Evolutionary conservation across 2,113 vertebrate species (phyloP).

Genomic region (Oreochromis niloticus): DNA sequence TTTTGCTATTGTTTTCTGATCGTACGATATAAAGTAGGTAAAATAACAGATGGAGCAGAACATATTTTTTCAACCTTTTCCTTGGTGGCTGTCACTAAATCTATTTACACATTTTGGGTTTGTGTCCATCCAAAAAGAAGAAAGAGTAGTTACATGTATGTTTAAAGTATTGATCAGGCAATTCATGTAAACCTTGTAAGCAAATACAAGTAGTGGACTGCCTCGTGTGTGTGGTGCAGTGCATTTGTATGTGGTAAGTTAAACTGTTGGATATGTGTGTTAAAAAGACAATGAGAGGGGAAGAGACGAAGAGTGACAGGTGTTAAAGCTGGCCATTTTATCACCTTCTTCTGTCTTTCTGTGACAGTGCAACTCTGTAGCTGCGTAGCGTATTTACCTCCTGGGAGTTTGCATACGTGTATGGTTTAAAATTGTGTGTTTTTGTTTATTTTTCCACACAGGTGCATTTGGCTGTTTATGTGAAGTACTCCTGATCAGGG

Average conservation of each 20-base stretch:
- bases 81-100: not conserved
- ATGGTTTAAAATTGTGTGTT: not conserved
- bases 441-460: not conserved
- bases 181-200: not conserved
- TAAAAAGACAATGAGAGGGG: not conserved
- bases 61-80: not conserved
- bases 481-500: not conserved
- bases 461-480: not conserved
- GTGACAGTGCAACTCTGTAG: not conserved
- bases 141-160: not conserved
- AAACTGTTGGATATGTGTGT: not conserved
- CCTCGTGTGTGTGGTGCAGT: not conserved
- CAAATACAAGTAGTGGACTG: not conserved
- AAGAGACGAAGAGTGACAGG: not conserved
- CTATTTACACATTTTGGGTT: not conserved
- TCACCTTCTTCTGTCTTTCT: not conserved
- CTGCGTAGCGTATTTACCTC: not conserved
- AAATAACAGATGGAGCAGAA: not conserved
- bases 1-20: not conserved
- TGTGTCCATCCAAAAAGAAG: not conserved
- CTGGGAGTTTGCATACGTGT: not conserved
- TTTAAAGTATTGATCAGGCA: not conserved
- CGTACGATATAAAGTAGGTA: not conserved
- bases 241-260: not conserved
- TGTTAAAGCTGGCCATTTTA: conserved; percentile 8